Base-by-base conservation (phyloP, 2,888 invertebrate genomes). In the Plagiodera versicolora region DNA sequence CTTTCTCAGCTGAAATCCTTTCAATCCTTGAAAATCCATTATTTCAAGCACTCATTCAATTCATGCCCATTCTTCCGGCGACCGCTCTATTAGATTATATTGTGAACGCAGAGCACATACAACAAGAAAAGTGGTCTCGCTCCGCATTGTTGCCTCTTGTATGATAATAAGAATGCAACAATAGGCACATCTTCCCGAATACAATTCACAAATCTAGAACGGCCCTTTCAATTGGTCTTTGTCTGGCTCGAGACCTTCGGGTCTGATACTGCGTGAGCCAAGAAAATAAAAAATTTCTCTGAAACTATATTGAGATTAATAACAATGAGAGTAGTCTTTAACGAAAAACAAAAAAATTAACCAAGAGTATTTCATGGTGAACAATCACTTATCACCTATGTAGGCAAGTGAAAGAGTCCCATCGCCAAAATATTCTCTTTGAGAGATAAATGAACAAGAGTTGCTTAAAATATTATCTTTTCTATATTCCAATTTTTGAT, bases 151-250 rank as follows among this genome's bases (percentile, higher is more conserved):
- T 66, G 68, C 64, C 67, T 55, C 67, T 66, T 68, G 71, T 73
- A 73, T 72, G 73, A 75, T 74, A 75, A 75, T 73, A 74, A 71
- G 67, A 64, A 65, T 61, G 64, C 65, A 67, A 71, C 72, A 70
- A 72, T 71, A 59, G 71, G 66, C 66, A 71, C 67, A 70, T 71
- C 71, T 69, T 68, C 58, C 63, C 59, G 63, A 69, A 66, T 64
- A 70, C 70, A 70, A 67, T 71, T 69, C 68, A 66, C 67, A 64
- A 68, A 64, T 67, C 64, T 64, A 65, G 65, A 51, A 50, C 62
- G 63, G 58, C 61, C 65, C 66, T 67, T 64, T 63, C 56, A 56
- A 56, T 49, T 51, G 58, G 48, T 53, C 39, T 63, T 67, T 63
- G 66, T 67, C 61, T 56, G 61, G 53, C 48, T 56, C 39, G 47